Evolutionary conservation across 1,140 invertebrate species (phyloP), one percentile per base, ranked within the genome.

Genomic region (Euura saliciscinereae): DNA sequence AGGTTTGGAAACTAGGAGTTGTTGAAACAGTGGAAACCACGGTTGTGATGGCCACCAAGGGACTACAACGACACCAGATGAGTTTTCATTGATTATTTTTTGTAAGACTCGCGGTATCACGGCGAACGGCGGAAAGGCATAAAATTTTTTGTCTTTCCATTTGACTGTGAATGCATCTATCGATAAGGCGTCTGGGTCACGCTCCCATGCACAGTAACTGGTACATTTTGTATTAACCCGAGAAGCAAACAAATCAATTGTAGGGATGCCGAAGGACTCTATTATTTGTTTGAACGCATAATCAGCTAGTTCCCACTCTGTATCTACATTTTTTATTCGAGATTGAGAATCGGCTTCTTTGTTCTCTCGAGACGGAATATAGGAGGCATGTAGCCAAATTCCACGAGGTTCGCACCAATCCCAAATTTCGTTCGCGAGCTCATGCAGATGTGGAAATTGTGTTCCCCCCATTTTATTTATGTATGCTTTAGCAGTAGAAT

Each of bases 401-500:
- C 44, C 44, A 2, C 44, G 5, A 7, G 6, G 1, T 45, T 69
- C 2, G n/a, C 43, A 6, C 3, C 68, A 69, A 8, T 43, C 11
- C 66, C 66, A 42, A 43, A 68, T 44, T 5, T 28, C n/a, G 11
- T 44, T 11, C 6, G 45, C 70, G 6, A 65, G 10, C 5, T 71
- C 42, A 28, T 71, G 10, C 28, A 28, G 28, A 28, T 28, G 28
- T 28, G 28, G 28, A 28, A 28, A 28, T 28, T 28, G 28, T 28
- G 28, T 51, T 44, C 51, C 65, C 3, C 77, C 77, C 75, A 78
- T 77, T 67, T 71, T 46, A 65, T 78, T 78, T 3, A 78, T 74
- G 59, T 72, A 80, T 7, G 75, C 59, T 2, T 77, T 68, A 6
- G 77, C 73, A n/a, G 77, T 78, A 3, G 76, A 76, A 44, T 80